Evolutionary conservation across 2,888 invertebrate species (phyloP).

Genomic region (Acanthosepion lycidas): DNA sequence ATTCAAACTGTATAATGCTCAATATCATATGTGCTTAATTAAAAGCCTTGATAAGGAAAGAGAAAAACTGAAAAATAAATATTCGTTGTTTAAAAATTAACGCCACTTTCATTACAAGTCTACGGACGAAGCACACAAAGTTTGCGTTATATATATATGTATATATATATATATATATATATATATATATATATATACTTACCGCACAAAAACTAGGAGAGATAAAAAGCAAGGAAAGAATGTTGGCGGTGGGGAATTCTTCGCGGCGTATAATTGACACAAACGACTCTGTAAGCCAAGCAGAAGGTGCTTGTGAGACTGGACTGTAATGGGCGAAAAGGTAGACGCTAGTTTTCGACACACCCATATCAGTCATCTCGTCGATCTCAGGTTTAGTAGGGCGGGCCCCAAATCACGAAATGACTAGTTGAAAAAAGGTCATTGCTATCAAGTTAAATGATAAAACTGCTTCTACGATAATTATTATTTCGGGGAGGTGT

Average conservation of each 20-base stretch:
- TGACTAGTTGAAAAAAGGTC: neutral
- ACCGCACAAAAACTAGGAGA: too few species aligned
- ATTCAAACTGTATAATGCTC: too few species aligned
- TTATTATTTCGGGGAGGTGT: neutral
- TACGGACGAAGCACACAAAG: too few species aligned
- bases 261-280: neutral
- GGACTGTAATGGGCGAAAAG: neutral
- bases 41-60: too few species aligned
- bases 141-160: too few species aligned
- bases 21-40: too few species aligned
- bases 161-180: too few species aligned
- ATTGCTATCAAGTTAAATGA: neutral
- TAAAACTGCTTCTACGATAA: neutral
- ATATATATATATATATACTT: too few species aligned
- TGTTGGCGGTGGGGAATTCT: neutral
- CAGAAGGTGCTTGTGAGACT: neutral
- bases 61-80: too few species aligned
- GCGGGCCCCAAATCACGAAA: neutral
- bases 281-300: neutral
- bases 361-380: constrained; percentile 33
- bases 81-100: too few species aligned
- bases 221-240: too few species aligned
- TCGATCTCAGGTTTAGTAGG: neutral
- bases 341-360: neutral
- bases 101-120: too few species aligned